Evolutionary conservation across 1,140 invertebrate genomes (phyloP).

Genomic region (fruit fly (Drosophila melanogaster)): DNA sequence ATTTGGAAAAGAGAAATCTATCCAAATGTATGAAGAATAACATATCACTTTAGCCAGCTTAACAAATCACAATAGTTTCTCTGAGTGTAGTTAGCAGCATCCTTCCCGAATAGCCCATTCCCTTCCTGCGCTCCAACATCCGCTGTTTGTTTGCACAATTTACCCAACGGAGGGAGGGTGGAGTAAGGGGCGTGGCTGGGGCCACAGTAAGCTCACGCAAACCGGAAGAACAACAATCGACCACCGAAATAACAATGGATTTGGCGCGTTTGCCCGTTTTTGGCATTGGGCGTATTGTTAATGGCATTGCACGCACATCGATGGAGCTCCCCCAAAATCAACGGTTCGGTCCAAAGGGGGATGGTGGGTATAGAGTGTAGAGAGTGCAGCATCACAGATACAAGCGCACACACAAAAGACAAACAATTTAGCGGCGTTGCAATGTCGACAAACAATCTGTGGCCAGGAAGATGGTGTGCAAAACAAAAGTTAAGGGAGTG

Average conservation of each 20-base stretch:
- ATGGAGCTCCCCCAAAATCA: slow-evolving; percentile 13
- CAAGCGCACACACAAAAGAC: slow-evolving; percentile 36
- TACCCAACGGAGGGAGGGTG: slow-evolving; percentile 35
- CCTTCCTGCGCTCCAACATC: slow-evolving; percentile 6
- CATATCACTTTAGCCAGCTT: too few species aligned
- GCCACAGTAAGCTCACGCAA: slow-evolving; percentile 76
- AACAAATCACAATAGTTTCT: background rate
- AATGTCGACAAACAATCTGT: slow-evolving; percentile 74
- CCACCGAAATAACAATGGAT: slow-evolving; percentile 81
- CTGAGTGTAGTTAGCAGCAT: slow-evolving; percentile 29
- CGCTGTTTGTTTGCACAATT: slow-evolving; percentile 76
- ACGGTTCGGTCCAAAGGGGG: background rate
- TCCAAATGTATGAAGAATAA: too few species aligned
- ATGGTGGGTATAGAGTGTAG: too few species aligned
- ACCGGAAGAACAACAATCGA: slow-evolving; percentile 82
- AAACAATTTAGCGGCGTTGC: slow-evolving; percentile 80
- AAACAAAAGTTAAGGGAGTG: slow-evolving; percentile 12
- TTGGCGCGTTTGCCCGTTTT: slow-evolving; percentile 77
- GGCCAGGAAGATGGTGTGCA: slow-evolving; percentile 33
- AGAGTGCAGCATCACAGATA: slow-evolving; percentile 11
- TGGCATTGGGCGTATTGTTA: slow-evolving; percentile 82
- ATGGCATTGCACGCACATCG: slow-evolving; percentile 66
- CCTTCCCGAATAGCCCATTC: slow-evolving; percentile 17
- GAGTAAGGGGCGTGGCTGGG: slow-evolving; percentile 19
- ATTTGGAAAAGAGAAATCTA: too few species aligned